Conservation (phyloP, 2,113 vertebrate genomes). For the Mionectes macconnelli region DNA sequence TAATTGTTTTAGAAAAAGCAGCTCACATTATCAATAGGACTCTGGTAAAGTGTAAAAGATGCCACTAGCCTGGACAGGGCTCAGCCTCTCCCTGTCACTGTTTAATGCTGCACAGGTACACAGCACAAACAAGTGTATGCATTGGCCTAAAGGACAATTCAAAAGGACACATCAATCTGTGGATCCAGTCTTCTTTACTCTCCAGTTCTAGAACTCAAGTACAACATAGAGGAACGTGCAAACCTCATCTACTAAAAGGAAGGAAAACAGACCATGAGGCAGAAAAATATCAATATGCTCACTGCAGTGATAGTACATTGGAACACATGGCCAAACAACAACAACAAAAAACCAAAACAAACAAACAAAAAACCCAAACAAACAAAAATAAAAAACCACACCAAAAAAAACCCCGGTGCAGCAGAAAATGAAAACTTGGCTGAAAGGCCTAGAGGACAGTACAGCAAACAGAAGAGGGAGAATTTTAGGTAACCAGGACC, state of each 20-base stretch:
- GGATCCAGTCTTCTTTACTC: background rate
- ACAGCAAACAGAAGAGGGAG: background rate
- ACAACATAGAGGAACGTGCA: background rate
- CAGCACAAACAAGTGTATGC: background rate
- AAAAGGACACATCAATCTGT: background rate
- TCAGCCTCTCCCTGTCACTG: background rate
- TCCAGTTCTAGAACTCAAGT: background rate
- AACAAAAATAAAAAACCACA: background rate
- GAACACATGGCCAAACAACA: rapidly evolving
- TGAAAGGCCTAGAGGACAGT: background rate
- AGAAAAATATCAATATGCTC: background rate
- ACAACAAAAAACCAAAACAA: too few relatives aligned
- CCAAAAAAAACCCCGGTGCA: background rate
- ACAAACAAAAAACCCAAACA: background rate
- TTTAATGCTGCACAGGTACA: background rate
- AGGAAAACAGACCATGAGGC: rapidly evolving
- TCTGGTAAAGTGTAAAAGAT: background rate
- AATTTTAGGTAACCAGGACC: background rate
- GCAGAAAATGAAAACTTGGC: background rate
- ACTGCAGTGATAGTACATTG: background rate
- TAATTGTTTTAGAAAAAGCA: background rate
- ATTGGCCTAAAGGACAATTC: background rate
- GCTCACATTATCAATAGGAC: background rate
- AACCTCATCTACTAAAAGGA: background rate
- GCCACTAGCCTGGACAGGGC: background rate